Evolutionary conservation across 23 tunicate species (phyloP).

Genomic region (Botrylloides violaceus): DNA sequence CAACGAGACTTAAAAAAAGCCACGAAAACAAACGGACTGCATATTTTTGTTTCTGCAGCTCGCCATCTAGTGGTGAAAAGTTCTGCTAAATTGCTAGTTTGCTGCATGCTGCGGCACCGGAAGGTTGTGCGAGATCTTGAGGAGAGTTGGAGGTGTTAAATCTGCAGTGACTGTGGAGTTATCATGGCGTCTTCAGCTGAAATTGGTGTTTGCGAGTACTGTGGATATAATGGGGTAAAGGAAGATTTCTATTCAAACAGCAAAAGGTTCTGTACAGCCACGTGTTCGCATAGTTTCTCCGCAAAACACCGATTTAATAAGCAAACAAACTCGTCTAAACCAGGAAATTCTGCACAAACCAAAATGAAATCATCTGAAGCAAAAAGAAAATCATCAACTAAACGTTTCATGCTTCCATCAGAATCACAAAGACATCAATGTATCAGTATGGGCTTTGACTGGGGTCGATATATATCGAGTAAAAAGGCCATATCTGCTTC

Average conservation of each 20-base stretch:
- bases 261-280: slow-evolving; percentile 46
- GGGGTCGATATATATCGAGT: slow-evolving; percentile 69
- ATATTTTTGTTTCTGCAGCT: no score
- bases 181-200: no score
- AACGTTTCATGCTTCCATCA: slow-evolving; percentile 20
- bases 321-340: not conserved
- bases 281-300: slow-evolving; percentile 51
- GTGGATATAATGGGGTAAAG: slow-evolving; percentile 16
- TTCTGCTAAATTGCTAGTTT: no score
- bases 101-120: no score
- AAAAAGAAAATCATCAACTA: not conserved
- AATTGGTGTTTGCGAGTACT: slow-evolving; percentile 44
- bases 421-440: slow-evolving; percentile 54
- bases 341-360: not conserved
- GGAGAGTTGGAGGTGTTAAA: no score
- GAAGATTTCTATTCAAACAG: slow-evolving; percentile 44
- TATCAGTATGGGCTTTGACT: slow-evolving; percentile 53
- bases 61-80: no score
- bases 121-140: no score
- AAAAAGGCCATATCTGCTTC: slow-evolving; percentile 49
- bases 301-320: slow-evolving; percentile 33
- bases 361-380: slow-evolving; percentile 9
- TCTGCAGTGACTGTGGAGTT: no score
- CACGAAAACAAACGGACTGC: no score
- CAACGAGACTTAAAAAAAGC: no score